phyloP scores from a whole-genome alignment of 2,888 invertebrate species.

The Acanthosepion lycidas region DNA sequence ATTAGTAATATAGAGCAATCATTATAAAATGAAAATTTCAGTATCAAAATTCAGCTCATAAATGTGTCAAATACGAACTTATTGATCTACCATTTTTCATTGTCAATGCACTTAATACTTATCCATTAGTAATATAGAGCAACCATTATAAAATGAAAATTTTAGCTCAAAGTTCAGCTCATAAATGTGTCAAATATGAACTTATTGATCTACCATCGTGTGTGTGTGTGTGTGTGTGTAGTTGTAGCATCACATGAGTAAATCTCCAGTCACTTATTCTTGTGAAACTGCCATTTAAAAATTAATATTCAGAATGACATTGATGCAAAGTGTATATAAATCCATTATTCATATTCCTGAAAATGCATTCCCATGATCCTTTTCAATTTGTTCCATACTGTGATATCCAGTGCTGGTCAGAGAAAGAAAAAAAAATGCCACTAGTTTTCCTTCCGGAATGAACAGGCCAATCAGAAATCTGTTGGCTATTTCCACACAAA shows the following conservation, averaged over 20 bases:
- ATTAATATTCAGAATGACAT: background rate
- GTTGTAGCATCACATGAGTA: background rate
- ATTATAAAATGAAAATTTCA: background rate
- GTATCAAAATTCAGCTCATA: background rate
- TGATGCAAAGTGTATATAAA: background rate
- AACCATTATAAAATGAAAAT: background rate
- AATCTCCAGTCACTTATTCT: background rate
- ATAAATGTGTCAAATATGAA: background rate
- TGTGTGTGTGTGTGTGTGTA: background rate
- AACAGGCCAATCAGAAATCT: background rate
- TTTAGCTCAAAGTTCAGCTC: background rate
- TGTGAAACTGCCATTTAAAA: background rate
- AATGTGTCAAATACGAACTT: background rate
- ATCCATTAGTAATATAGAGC: too few relatives aligned
- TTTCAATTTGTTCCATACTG: background rate
- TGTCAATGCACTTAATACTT: too few relatives aligned
- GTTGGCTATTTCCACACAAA: background rate
- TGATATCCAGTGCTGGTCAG: background rate
- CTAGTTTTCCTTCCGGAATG: background rate
- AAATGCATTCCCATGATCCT: background rate
- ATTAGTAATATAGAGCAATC: too few relatives aligned
- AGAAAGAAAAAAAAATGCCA: background rate
- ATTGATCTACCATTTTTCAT: too few relatives aligned
- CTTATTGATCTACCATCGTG: background rate
- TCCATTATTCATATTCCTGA: background rate